Base-by-base conservation (phyloP, 2,113 vertebrate genomes). In the Phoenicopterus ruber region DNA sequence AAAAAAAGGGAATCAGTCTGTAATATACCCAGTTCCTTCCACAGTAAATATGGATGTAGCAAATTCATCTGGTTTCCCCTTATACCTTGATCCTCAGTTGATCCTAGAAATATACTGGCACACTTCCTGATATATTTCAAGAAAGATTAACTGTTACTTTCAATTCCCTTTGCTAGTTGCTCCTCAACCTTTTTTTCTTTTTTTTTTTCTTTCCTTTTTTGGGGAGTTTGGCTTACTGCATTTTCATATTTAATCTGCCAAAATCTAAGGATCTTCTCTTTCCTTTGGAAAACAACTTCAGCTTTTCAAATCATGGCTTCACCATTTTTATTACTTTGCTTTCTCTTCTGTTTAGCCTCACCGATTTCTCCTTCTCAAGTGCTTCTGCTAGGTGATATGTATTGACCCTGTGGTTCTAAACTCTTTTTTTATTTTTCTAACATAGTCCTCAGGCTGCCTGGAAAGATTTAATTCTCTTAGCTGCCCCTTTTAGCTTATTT, bases 381-480 rank as follows among this genome's bases (percentile, higher is more conserved):
- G 47, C 62, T 92, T 90, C 44, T 94, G 14, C 36, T 61, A 72
- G 29, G 21, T 73, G 66, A 71, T 61, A 70, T 12, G 13, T 15
- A 90, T 18, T 76, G 79, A 92, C 49, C 46, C 17, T 42, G 15
- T 70, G 46, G 25, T 81, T 82, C 22, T 42, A 58, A 73, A 57
- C 28, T 49, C 3, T 84, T 46, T 46, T 46, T 80, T 46, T 31
- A 21, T 85, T 96, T 94, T 93, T 63, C 46, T 55, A 55, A 40
- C 59, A 11, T 5, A 80, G 25, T 83, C 46, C 40, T 72, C 71
- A 66, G 76, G 76, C 71, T 94, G 31, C 63, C 59, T 86, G 25
- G 16, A 88, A 92, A 90, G 25, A 83, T 73, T 88, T 86, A 81
- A 92, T 95, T 90, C 63, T 78, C 72, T 90, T 62, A 66, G 59